Evolutionary conservation across 2,888 invertebrate genomes (phyloP), one percentile per base, ranked within the genome.

Genomic region (Sarcophaga rosellei): DNA sequence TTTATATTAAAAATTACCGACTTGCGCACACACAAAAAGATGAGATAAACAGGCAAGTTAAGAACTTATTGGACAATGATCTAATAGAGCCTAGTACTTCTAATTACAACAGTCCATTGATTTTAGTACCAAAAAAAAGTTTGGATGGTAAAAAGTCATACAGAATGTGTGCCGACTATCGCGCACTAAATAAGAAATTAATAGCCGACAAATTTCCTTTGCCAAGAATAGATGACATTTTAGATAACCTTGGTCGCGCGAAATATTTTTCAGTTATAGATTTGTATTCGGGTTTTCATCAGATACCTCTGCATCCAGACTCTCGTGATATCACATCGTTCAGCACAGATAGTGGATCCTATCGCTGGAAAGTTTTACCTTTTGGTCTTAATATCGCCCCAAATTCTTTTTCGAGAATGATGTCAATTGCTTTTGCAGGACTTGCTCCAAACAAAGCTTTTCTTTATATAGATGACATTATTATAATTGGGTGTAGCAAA

Each of bases 111-210:
- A 76, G 76, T 17, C 66, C 76, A 2, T 57, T 76, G 17, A 66
- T 76, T 8, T n/a, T 76, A 35, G 59, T 76, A 66, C 75, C 53
- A 8, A 66, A 75, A 75, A 75, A 66, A 35, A 70, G 70, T 59
- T 57, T 23, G n/a, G n/a, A 25, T 15, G n/a, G 53, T 59, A 15
- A 70, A 17, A 70, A 59, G 23, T 57, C 53, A 4, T 20, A 35
- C 10, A 59, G 70, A 59, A 70, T 59, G 70, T 70, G 70, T 25
- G 59, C 35, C 21, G 63, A 63, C 23, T 5, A 63, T 11, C 25
- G 63, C 4, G 63, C 63, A 12, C 12, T 63, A n/a, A 70, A 70
- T 17, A 70, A 70, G 11, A 70, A 70, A 57, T 11, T 57, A 25
- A 25, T 70, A n/a, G 70, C 70, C 5, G 35, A 59, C 11, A 59